Evolutionary conservation across 2,888 invertebrate species (phyloP).

Genomic region (Eristalis tenax): DNA sequence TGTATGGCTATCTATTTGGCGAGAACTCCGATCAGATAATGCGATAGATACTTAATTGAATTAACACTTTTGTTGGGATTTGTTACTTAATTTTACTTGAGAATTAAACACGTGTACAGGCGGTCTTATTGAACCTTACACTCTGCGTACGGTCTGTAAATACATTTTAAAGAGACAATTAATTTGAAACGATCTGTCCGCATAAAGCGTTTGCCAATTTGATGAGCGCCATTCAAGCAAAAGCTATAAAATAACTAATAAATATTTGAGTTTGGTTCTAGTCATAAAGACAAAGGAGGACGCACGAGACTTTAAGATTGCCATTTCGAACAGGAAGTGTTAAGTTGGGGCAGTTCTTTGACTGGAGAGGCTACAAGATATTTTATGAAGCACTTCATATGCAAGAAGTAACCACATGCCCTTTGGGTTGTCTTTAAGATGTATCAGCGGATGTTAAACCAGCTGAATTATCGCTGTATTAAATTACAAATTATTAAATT

Average conservation of each 20-base stretch:
- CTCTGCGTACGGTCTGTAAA: neutral
- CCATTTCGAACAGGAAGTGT: neutral
- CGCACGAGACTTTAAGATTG: neutral
- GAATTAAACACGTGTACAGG: neutral
- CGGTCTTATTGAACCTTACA: neutral
- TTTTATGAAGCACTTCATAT: neutral
- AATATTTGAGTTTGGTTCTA: neutral
- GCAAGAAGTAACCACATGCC: neutral
- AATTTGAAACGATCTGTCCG: neutral
- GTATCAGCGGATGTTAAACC: too few species aligned
- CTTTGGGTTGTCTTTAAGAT: too few species aligned
- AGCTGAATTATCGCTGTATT: too few species aligned
- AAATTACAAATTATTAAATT: too few species aligned
- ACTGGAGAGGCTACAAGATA: neutral
- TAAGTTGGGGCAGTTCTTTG: neutral
- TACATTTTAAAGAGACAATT: neutral
- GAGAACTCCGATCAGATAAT: conserved; percentile 7
- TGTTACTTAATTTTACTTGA: neutral
- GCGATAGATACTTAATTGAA: conserved; percentile 10
- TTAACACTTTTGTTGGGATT: neutral
- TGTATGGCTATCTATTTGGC: neutral
- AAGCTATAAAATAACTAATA: neutral
- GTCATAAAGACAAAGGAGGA: neutral
- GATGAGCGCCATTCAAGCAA: neutral
- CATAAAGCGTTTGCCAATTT: neutral